Conservation (phyloP, 2,113 vertebrate genomes). For the Rhineura floridana region DNA sequence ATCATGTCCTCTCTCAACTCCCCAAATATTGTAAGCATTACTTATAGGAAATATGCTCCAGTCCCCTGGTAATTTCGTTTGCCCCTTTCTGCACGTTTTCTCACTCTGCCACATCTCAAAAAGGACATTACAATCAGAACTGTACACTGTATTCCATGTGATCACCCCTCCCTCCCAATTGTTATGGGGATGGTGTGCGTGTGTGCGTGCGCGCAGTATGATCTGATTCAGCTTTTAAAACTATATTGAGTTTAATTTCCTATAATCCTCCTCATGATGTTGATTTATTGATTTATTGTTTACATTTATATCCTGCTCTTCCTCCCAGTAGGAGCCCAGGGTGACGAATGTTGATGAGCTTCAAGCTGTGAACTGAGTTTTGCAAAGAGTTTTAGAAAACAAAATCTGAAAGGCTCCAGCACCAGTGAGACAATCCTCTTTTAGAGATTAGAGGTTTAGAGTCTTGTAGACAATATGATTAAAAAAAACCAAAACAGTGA, state of each 20-base stretch:
- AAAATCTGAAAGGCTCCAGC: slow-evolving; percentile 53
- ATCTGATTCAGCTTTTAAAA: slow-evolving; percentile 44
- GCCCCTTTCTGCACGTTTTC: not conserved
- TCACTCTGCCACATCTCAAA: not conserved
- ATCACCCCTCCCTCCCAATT: not conserved
- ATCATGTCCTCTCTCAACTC: not conserved
- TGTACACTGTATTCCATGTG: not conserved
- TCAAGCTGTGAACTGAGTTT: slow-evolving; percentile 48
- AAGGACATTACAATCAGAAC: not conserved
- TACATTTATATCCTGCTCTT: too few relatives aligned
- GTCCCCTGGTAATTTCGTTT: not conserved
- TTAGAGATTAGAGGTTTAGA: slow-evolving; percentile 45
- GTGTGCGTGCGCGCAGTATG: slow-evolving; percentile 10
- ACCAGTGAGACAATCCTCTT: slow-evolving; percentile 38
- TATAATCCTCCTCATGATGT: slow-evolving; percentile 50
- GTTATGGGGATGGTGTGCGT: slow-evolving; percentile 17
- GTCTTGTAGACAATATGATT: slow-evolving; percentile 50
- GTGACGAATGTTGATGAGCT: too few relatives aligned
- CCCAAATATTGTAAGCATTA: not conserved
- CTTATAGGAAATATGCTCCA: not conserved
- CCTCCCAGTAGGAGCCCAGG: too few relatives aligned
- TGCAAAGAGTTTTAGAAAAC: slow-evolving; percentile 48
- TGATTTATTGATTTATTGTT: too few relatives aligned
- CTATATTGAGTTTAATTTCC: slow-evolving; percentile 39
- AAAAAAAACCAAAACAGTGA: slow-evolving; percentile 39